Base-by-base conservation (phyloP, 2,888 invertebrate genomes). In the Tachina lurida region DNA sequence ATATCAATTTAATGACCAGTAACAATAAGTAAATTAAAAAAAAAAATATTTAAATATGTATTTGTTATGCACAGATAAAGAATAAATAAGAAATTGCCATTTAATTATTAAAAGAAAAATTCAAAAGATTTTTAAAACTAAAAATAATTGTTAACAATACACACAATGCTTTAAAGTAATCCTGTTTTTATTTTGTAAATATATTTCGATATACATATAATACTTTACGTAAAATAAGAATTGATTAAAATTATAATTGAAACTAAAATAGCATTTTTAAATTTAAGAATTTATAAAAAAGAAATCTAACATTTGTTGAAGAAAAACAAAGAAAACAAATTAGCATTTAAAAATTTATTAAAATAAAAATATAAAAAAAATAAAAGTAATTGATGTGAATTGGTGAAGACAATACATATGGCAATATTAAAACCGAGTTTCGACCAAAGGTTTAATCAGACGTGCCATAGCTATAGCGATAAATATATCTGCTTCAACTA, bases 141-240 rank as follows among this genome's bases (percentile, higher is more conserved):
- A 39, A 62, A 49, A 65, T 56, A 67, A 43, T 80, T 74, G 65
- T 73, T 73, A 47, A 78, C 73, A 58, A 52, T 76, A 2, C 45
- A 74, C 68, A 60, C n/a, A 73, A 43, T 43, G 68, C 45, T 70
- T 68, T 68, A 73, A 45, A 71, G 47, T 12, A 70, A 63, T 41
- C 41, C 31, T 58, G 31, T 65, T 79, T 70, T 47, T 79, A 71
- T 70, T 58, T 79, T 75, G 60, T 84, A 70, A 77, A 45, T 47
- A 52, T 31, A 31, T 31, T 31, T 31, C 31, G 31, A 31, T 31
- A 31, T 31, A 31, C 7, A 31, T 31, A 17, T 31, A 19, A 62
- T 63, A 62, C 19, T 41, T 70, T 75, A 70, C 17, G 3, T 54
- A 71, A 31, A 54, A 63, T 49, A 62, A 62, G 45, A 39, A 56